Evolutionary conservation across 2,797 vertebrate species (phyloP).

Genomic region (Molossus molossus): DNA sequence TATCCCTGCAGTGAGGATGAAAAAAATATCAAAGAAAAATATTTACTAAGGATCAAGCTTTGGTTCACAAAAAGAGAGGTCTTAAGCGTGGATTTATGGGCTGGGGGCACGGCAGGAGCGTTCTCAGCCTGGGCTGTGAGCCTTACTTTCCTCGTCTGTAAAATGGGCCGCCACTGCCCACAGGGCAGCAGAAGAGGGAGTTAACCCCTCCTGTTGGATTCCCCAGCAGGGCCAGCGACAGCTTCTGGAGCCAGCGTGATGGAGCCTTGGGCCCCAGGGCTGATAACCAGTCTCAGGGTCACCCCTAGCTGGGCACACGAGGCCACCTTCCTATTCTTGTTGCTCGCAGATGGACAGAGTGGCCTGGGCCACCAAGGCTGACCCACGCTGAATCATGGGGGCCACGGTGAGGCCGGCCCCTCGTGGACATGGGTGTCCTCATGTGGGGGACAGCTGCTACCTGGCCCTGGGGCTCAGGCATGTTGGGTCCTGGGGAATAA

Average conservation of each 20-base stretch:
- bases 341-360: background rate
- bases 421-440: accelerated
- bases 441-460: background rate
- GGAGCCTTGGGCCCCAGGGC: background rate
- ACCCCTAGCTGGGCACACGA: accelerated
- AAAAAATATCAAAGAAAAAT: background rate
- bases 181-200: background rate
- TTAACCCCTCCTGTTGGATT: background rate
- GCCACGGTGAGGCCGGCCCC: background rate
- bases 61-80: background rate
- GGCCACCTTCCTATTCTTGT: background rate
- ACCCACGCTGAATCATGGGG: background rate
- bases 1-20: background rate
- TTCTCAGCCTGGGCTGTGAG: accelerated
- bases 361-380: background rate
- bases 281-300: background rate
- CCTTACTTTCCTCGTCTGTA: background rate
- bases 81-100: accelerated
- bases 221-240: background rate
- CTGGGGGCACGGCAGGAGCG: background rate
- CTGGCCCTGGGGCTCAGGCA: background rate
- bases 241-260: background rate
- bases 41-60: background rate
- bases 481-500: background rate
- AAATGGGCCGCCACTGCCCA: background rate